Conservation (phyloP, 2,113 vertebrate species). For the Aleadryas rufinucha region DNA sequence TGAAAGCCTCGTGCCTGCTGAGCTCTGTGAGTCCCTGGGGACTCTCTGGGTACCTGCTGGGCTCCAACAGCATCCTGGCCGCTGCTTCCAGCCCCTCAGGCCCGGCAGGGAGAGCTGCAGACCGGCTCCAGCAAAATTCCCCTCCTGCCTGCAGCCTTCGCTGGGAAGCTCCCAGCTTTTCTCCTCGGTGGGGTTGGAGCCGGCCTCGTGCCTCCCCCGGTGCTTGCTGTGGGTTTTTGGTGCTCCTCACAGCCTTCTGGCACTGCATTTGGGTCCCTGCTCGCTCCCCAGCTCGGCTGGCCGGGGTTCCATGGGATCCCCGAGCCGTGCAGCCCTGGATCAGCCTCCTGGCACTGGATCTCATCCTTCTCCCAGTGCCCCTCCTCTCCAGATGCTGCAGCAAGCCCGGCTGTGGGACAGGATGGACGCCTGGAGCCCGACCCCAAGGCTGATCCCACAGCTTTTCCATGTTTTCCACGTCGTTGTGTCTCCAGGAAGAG, state of each 20-base stretch:
- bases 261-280: accelerated
- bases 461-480: not conserved
- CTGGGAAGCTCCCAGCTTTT: not conserved
- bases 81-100: not conserved
- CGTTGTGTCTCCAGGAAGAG: not conserved
- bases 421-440: not conserved
- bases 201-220: not conserved
- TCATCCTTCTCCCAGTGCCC: not conserved
- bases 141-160: not conserved
- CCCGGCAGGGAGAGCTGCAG: not conserved
- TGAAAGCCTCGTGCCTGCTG: not conserved
- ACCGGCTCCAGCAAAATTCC: not conserved
- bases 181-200: not conserved
- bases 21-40: not conserved
- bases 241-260: not conserved
- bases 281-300: accelerated
- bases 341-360: not conserved
- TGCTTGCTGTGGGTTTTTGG: not conserved
- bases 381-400: not conserved
- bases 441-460: not conserved
- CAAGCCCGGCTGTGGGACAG: accelerated
- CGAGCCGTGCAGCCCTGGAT: not conserved
- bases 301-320: not conserved
- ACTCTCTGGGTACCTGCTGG: not conserved
- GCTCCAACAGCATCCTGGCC: not conserved